A percentile compares a stretch with the other conserved stretches of the same genome.
These are phyloP conservation scores for Meiosimyza platycephala DNA, from an alignment of 2,888 invertebrate species.

Conservation along the genomic window DNA sequence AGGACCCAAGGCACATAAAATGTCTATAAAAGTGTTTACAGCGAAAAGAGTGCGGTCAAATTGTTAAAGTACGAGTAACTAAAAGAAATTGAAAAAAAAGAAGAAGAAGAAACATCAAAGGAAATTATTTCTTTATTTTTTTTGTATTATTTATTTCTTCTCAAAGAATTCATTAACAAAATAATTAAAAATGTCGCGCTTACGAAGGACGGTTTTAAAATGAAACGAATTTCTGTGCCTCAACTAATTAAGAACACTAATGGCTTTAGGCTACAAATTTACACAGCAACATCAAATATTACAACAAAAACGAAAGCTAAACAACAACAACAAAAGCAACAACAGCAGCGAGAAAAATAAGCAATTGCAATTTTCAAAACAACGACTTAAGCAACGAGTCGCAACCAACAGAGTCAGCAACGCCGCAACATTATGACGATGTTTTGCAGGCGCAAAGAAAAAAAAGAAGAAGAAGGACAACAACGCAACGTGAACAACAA, in stretches of 20 bases:
- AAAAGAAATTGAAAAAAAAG: too few species aligned
- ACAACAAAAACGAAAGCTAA: conserved; percentile 28
- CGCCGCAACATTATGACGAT: conserved; percentile 45
- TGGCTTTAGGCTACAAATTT: conserved; percentile 37
- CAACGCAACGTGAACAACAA: conserved; percentile 17
- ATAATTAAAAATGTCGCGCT: conserved; percentile 42
- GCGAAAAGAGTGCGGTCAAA: too few species aligned
- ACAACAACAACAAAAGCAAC: conserved; percentile 34
- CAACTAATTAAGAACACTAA: conserved; percentile 42
- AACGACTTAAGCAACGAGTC: conserved; percentile 40
- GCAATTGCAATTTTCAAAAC: conserved; percentile 31
- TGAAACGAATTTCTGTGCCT: conserved; percentile 47
- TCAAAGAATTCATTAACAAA: conserved; percentile 20
- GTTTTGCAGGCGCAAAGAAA: conserved; percentile 47
- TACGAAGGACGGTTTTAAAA: conserved; percentile 47
- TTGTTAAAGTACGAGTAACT: too few species aligned
- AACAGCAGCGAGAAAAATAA: conserved; percentile 32
- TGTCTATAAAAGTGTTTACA: too few species aligned
- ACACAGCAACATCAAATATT: conserved; percentile 27
- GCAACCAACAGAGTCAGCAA: conserved; percentile 5
- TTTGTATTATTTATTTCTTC: not conserved
- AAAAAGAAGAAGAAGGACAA: conserved; percentile 36
- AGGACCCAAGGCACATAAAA: too few species aligned
- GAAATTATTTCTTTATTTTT: conserved; percentile 12
- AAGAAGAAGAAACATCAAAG: too few species aligned